Evolutionary conservation across 2,888 invertebrate species (phyloP), one percentile per base, ranked within the genome.

Genomic region (Catocala nupta): DNA sequence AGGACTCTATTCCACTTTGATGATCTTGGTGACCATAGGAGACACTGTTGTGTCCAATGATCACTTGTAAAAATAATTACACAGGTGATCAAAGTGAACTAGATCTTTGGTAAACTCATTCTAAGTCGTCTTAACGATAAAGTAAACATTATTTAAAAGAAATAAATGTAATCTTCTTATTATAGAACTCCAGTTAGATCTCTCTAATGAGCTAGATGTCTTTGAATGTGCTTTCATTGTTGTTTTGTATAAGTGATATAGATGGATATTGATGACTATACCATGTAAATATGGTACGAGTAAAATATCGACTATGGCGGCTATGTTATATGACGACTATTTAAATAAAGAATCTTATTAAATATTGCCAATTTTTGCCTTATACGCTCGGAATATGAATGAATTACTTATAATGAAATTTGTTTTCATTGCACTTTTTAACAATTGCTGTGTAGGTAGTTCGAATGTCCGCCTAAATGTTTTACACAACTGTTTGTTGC

Each of bases 291-390:
- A 69, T 43, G 36, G 9, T 7, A 39, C 36, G 36, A 63, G 64
- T 25, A 61, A 44, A 54, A 73, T 45, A 68, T 73, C 42, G 57
- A 48, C 5, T 47, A 45, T 51, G 51, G 50, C n/a, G 44, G 57
- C 57, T 50, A 57, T 42, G 34, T 34, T 51, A 48, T 36, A 34
- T 11, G 9, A 9, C 36, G 36, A 39, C 36, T 39, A 39, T 39
- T 8, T 7, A 39, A 39, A 55, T 48, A n/a, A 43, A 8, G 7
- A n/a, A 39, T 39, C 6, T 39, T 9, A 8, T 39, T 8, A 39
- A 53, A 52, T 59, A 69, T 74, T 74, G 75, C 75, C 77, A 74
- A 71, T 62, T 62, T 77, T 71, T 75, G 75, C 75, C 75, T 75
- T 75, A 75, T 52, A 63, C 53, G 65, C 63, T 68, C 61, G 25